Evolutionary conservation across 2,797 vertebrate genomes (phyloP), one percentile per base, ranked within the genome.

Genomic region (Xiphorhynchus erythropygius): DNA sequence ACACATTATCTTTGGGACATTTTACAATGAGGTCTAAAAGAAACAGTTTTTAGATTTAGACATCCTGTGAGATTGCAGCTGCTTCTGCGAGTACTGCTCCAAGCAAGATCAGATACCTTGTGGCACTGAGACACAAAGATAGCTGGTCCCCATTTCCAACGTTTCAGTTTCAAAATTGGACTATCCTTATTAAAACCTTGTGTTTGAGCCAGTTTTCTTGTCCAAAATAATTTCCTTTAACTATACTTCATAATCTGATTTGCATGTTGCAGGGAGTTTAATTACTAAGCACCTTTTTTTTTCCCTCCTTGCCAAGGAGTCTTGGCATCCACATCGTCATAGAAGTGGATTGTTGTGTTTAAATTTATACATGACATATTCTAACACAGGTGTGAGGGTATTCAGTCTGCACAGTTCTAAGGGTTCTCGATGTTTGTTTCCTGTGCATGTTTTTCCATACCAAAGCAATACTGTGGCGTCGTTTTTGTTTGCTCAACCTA

Each of bases 1-100:
- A 39, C 0, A 1, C 3, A 64, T 64, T 2, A 18, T 56, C 21
- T 35, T 8, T 47, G 6, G 14, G 25, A 30, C 35, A 37, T 47
- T 76, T 83, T 19, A 88, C n/a, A 60, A 4, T 18, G 59, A 41
- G 13, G 7, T 52, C 46, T 59, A 64, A 63, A 46, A n/a, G n/a
- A 2, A 50, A 19, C 7, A 33, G 10, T 1, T 28, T 91, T 83
- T 33, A 68, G 2, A 47, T 59, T 25, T 39, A 37, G 49, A 11
- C 15, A 44, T 64, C 21, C 46, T 82, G 7, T 37, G 41, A 89
- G 59, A 65, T 59, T 59, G 10, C 44, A 33, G 16, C 30, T 50
- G 14, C 37, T 59, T 39, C 44, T 68, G 15, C 4, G 1, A 33
- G 10, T 13, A 11, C 11, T 64, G 41, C 24, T 74, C 35, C 42